These are phyloP conservation scores for Adineta ricciae DNA, from an alignment of 2,888 invertebrate species.

Conservation along the genomic window DNA sequence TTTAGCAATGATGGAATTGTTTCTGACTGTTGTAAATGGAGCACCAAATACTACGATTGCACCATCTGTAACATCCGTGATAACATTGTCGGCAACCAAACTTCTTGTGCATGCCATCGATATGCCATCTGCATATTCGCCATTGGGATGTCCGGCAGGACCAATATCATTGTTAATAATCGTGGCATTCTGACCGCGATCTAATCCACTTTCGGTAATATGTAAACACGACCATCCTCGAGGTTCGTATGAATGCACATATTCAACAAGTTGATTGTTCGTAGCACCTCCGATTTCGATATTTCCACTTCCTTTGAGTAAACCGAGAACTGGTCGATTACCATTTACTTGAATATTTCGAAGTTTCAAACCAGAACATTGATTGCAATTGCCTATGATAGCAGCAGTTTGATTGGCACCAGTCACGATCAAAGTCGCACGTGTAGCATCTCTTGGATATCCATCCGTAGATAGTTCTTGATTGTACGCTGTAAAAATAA, in stretches of 20 bases:
- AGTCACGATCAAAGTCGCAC: neutral
- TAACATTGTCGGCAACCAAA: neutral
- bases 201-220: neutral
- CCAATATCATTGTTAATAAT: neutral
- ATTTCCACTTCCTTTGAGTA: neutral
- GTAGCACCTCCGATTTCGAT: neutral
- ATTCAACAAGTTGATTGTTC: neutral
- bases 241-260: neutral
- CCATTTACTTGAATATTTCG: neutral
- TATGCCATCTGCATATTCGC: neutral
- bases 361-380: neutral
- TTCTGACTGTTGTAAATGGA: neutral
- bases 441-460: neutral
- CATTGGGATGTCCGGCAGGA: neutral
- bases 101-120: neutral
- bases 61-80: neutral
- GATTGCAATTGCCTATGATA: neutral
- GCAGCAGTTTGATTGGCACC: neutral
- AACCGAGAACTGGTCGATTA: neutral
- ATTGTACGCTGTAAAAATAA: neutral
- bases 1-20: neutral
- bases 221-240: neutral
- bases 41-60: neutral
- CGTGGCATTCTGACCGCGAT: neutral
- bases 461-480: neutral